Conservation (phyloP, 2,888 invertebrate genomes). For the Caenorhabditis sp. region DNA sequence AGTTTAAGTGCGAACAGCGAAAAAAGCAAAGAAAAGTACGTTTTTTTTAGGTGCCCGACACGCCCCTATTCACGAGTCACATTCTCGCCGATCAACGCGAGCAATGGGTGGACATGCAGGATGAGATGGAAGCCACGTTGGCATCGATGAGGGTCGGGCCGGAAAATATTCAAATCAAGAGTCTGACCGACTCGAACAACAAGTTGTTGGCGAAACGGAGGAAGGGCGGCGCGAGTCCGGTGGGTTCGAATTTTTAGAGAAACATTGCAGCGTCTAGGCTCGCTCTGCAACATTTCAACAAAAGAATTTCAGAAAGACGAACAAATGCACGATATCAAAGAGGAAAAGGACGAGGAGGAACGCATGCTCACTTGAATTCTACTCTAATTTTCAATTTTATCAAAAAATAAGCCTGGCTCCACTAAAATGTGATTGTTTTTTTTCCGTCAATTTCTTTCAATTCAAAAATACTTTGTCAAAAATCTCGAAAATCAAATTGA, state of each 20-base stretch:
- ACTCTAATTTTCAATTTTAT: not conserved
- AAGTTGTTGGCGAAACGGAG: constrained; percentile 83
- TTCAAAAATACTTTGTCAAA: not conserved
- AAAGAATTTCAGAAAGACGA: constrained; percentile 38
- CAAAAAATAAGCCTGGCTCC: not conserved
- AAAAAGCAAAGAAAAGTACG: too few species aligned
- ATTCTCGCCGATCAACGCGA: constrained; percentile 92
- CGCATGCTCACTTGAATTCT: constrained; percentile 11
- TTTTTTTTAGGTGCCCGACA: constrained; percentile 85
- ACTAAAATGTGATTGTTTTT: not conserved
- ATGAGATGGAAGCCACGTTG: constrained; percentile 97
- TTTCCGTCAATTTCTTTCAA: not conserved
- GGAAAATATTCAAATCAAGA: constrained; percentile 93
- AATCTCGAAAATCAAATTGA: not conserved
- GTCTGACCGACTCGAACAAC: constrained; percentile 92
- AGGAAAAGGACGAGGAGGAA: constrained; percentile 41
- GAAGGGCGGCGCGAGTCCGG: constrained; percentile 44
- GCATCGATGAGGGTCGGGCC: constrained; percentile 99
- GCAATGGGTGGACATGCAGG: constrained; percentile 96
- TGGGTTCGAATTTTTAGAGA: too few species aligned
- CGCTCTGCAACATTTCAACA: not conserved
- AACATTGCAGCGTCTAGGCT: too few species aligned
- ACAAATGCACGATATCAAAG: constrained; percentile 41
- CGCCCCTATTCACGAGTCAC: constrained; percentile 91
- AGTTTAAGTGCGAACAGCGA: too few species aligned